These are phyloP conservation scores for Platygyra sinensis DNA, from an alignment of 64 coral and sea anemone genomes.

Conservation along the genomic window DNA sequence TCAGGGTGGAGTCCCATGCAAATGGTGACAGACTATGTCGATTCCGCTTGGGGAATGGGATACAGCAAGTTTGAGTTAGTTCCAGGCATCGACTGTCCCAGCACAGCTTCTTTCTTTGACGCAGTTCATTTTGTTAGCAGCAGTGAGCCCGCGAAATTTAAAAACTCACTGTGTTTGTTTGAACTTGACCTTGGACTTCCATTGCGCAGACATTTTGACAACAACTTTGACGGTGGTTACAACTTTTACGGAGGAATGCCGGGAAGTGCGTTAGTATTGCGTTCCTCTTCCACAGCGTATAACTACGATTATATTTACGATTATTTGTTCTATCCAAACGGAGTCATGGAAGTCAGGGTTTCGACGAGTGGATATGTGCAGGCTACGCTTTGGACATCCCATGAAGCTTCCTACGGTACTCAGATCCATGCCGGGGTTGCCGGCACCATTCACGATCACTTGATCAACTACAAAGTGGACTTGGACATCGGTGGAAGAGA, in stretches of 20 bases:
- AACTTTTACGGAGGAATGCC: conserved; percentile 80
- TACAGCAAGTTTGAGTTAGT: conserved; percentile 65
- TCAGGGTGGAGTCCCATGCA: conserved; percentile 65
- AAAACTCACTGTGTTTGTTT: conserved; percentile 76
- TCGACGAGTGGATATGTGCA: conserved; percentile 66
- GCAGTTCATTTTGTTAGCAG: conserved; percentile 24
- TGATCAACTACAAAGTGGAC: conserved; percentile 72
- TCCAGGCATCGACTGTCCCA: conserved; percentile 74
- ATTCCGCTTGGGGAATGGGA: conserved; percentile 65
- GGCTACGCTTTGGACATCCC: conserved; percentile 31
- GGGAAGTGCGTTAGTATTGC: conserved; percentile 54
- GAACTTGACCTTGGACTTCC: conserved; percentile 66
- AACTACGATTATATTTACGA: conserved; percentile 85
- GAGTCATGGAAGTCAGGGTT: conserved; percentile 61
- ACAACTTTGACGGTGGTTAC: conserved; percentile 62
- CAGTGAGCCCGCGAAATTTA: conserved; percentile 18
- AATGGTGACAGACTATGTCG: conserved; percentile 57
- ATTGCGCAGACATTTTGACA: conserved; percentile 72
- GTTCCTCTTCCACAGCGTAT: conserved; percentile 45
- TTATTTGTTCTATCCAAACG: conserved; percentile 80
- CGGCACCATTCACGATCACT: conserved; percentile 62
- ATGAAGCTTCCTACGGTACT: conserved; percentile 25
- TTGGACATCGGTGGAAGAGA: conserved; percentile 62
- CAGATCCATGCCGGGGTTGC: conserved; percentile 29
- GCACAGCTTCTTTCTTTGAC: conserved; percentile 72